These are phyloP conservation scores for Propithecus coquereli DNA, from an alignment of 2,113 vertebrate species.

Conservation along the genomic window DNA sequence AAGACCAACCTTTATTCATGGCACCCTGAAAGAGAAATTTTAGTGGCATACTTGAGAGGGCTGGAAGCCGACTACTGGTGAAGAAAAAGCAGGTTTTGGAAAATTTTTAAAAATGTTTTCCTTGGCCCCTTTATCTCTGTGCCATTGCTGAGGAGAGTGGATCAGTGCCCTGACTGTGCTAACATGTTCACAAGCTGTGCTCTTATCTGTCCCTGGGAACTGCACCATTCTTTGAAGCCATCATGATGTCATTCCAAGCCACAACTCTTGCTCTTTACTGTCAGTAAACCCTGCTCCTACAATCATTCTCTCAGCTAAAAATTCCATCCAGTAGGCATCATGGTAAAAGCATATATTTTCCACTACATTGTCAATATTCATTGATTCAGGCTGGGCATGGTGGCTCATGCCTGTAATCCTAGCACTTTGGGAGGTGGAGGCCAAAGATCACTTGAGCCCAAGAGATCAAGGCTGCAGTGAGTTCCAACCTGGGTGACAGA, in stretches of 20 bases:
- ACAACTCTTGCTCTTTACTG: background rate
- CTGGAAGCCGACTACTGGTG: background rate
- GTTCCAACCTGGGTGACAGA: no score
- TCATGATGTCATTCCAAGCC: background rate
- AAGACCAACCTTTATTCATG: slow-evolving; percentile 11
- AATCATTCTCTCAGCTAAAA: background rate
- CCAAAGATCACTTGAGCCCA: no score
- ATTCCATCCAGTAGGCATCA: background rate
- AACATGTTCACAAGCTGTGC: rapidly evolving
- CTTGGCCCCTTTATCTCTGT: background rate
- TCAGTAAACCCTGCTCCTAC: background rate
- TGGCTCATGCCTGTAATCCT: no score
- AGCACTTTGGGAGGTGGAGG: no score
- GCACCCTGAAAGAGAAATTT: background rate
- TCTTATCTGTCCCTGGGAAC: background rate
- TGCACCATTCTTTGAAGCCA: background rate
- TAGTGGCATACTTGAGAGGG: background rate
- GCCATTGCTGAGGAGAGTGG: background rate
- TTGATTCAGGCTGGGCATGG: background rate
- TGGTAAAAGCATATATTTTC: background rate
- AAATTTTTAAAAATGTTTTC: background rate
- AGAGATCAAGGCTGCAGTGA: no score
- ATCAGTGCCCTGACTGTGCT: background rate
- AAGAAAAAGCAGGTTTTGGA: background rate
- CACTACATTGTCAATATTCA: background rate